phyloP scores from a whole-genome alignment of 1,140 invertebrate genomes.

The Formica selysi region DNA sequence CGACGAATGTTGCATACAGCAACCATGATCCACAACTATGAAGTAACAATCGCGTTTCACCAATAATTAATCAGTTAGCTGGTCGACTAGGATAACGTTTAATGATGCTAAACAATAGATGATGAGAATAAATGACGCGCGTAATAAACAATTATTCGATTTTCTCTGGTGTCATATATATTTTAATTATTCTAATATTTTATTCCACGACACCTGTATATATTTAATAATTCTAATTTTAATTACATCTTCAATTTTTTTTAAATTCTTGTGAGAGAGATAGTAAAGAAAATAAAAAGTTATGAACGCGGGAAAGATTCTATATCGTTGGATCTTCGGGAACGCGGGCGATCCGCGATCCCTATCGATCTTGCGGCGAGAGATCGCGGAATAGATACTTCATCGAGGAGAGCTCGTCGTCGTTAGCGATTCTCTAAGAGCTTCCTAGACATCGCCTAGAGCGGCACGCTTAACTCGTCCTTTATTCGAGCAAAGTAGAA shows the following conservation, averaged over 20 bases:
- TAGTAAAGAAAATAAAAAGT: background rate
- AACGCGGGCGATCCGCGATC: constrained; percentile 22
- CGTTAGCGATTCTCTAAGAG: constrained; percentile 68
- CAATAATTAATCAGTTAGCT: constrained; percentile 57
- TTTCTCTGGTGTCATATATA: background rate
- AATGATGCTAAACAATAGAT: constrained; percentile 18
- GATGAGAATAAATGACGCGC: background rate
- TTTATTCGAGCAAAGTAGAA: background rate
- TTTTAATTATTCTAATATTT: too few relatives aligned
- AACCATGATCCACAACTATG: constrained; percentile 10
- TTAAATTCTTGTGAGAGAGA: background rate
- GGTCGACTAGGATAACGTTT: constrained; percentile 13
- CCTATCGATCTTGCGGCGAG: constrained; percentile 29
- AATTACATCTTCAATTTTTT: background rate
- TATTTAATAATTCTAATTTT: background rate
- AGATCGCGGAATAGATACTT: constrained; percentile 23
- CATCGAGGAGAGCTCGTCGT: constrained; percentile 8
- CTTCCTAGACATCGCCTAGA: constrained; percentile 81
- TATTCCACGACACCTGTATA: too few relatives aligned
- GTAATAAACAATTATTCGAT: background rate
- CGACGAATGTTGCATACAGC: constrained; percentile 13
- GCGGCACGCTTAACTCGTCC: constrained; percentile 41
- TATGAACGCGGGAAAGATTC: background rate
- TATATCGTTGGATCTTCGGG: constrained; percentile 17
- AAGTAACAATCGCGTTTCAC: constrained; percentile 52